Conservation (phyloP, 2,113 vertebrate genomes). For the Mirza zaza region DNA sequence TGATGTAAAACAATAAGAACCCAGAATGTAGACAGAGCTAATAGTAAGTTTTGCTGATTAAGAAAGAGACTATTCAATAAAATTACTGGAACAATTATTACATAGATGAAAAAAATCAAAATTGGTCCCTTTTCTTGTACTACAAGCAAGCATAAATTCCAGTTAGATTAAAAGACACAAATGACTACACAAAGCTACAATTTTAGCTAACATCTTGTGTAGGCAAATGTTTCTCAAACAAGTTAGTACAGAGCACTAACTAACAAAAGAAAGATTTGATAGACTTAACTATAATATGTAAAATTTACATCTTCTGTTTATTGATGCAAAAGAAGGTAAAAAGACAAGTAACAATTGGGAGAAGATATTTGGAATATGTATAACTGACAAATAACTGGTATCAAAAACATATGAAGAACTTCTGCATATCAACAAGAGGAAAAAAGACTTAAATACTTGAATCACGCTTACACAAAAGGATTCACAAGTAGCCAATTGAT, state of each 20-base stretch:
- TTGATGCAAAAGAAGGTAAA: neutral
- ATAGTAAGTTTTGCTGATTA: neutral
- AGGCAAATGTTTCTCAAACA: neutral
- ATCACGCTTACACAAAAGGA: neutral
- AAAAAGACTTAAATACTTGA: neutral
- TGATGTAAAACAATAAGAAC: neutral
- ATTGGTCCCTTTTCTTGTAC: neutral
- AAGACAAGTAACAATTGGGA: neutral
- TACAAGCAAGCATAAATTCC: neutral
- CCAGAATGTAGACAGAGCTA: neutral
- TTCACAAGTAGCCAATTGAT: neutral
- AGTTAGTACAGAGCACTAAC: neutral
- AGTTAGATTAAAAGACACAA: neutral
- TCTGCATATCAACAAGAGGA: neutral
- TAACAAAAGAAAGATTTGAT: neutral
- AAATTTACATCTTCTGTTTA: neutral
- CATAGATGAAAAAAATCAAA: neutral
- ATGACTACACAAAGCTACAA: neutral
- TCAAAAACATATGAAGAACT: neutral
- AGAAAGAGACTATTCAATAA: neutral
- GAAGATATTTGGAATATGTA: neutral
- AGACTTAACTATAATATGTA: neutral
- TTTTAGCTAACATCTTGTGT: neutral
- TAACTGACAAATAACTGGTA: neutral
- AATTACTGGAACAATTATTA: neutral